phyloP scores from a whole-genome alignment of 1,140 invertebrate species.

The Sminthurinus signatus region DNA sequence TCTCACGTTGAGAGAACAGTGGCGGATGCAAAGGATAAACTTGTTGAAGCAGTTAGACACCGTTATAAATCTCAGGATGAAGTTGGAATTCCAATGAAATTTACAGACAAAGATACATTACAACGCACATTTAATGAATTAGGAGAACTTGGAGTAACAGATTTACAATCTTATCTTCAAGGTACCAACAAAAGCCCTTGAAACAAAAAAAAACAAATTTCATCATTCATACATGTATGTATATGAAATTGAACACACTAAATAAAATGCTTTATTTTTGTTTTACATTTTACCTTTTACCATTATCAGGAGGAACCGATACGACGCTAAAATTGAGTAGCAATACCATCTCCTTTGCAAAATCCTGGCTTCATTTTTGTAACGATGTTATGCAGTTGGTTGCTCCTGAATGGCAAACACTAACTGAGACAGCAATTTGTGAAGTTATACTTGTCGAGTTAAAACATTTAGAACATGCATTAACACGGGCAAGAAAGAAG shows the following conservation, averaged over 20 bases:
- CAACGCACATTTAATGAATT: slow-evolving; percentile 55
- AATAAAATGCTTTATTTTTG: too few relatives aligned
- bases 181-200: slow-evolving; percentile 45
- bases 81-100: slow-evolving; percentile 63
- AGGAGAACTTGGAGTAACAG: slow-evolving; percentile 51
- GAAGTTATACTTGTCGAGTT: slow-evolving; percentile 62
- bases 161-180: slow-evolving; percentile 52
- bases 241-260: too few relatives aligned
- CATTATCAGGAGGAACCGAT: slow-evolving; percentile 46
- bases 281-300: too few relatives aligned
- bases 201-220: too few relatives aligned
- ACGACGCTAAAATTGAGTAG: slow-evolving; percentile 61
- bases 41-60: slow-evolving; percentile 65
- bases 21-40: slow-evolving; percentile 63
- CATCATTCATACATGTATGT: too few relatives aligned
- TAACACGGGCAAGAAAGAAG: slow-evolving; percentile 42
- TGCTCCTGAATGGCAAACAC: slow-evolving; percentile 56
- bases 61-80: slow-evolving; percentile 57
- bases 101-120: slow-evolving; percentile 53
- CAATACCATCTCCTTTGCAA: slow-evolving; percentile 64
- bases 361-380: slow-evolving; percentile 57
- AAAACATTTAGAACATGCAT: slow-evolving; percentile 55
- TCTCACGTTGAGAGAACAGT: slow-evolving; percentile 58
- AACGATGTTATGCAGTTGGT: slow-evolving; percentile 62
- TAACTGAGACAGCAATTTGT: slow-evolving; percentile 57